Evolutionary conservation across 2,797 vertebrate species (phyloP), one percentile per base, ranked within the genome.

Genomic region (Linurgus olivaceus): DNA sequence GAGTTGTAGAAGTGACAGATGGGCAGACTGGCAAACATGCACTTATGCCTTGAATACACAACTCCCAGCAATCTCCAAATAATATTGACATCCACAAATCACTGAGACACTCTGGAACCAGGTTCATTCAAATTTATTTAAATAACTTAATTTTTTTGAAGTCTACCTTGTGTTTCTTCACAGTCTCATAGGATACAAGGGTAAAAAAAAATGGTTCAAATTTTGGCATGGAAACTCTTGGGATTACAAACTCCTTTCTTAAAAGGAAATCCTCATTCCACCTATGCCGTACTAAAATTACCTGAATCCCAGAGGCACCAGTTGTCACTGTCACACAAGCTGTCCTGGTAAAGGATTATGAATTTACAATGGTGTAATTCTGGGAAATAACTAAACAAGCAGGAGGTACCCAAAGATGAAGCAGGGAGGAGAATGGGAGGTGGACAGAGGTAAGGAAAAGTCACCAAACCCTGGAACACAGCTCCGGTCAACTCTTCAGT

Each of bases 121-220:
- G 10, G 21, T 63, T 91, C 2, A 66, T 50, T 65, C 29, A 88
- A 57, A 44, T 13, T 38, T 42, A 19, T 6, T 38, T 25, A 33
- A 76, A 20, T 40, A 25, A 6, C 11, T 24, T 40, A 18, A 5
- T 11, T 37, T 37, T n/a, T 37, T 35, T 21, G 0, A 57, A 63
- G 29, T 52, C 19, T 20, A 33, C 13, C 7, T 7, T 51, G 65
- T 38, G 54, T 17, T 83, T 42, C 37, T 86, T 86, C 25, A 57
- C 1, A 0, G 10, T 47, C 3, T 75, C 37, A 26, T 0, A 37
- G 12, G 29, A 71, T 6, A 90, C 4, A 76, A 55, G 3, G 17
- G 9, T 29, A 1, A 82, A 52, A 62, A 62, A 21, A 47, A 47
- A 37, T 26, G 3, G 3, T n/a, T 65, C 19, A 52, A 71, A 59